Evolutionary conservation across 2,113 vertebrate genomes (phyloP), one percentile per base, ranked within the genome.

Genomic region (Myocastor coypus): DNA sequence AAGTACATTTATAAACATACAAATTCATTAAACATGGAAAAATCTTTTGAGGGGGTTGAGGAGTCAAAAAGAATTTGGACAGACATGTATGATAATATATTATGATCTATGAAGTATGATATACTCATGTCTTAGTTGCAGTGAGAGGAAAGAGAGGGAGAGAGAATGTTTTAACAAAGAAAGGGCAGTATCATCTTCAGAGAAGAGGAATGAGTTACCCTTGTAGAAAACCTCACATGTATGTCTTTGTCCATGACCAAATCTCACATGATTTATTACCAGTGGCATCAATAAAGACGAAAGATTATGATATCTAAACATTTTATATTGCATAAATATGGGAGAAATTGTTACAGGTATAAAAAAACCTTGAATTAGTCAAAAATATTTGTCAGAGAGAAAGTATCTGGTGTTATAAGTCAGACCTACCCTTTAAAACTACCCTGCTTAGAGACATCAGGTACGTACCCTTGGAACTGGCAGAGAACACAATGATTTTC

Each of bases 1-100:
- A 81, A 95, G 19, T 30, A 34, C 40, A 82, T 52, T 93, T 92
- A 88, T n/a, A 87, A 87, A 46, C 71, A 83, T 7, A 30, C 52
- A 80, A 63, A 92, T 93, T 5, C 34, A 68, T 82, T 82, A 86
- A 64, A 87, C 42, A 81, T 28, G 19, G 24, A 69, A 90, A 32
- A 75, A 26, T 64, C 55, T 50, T 69, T 63, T 85, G 32, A 8
- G 13, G 37, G 86, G 40, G 8, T 50, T 97, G 55, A 28, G 2
- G 19, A 75, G 24, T 64, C 69, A 52, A 75, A 78, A 91, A 82
- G 84, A 55, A 69, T 22, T 75, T 87, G 37, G 14, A 40, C 24
- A 37, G 10, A 92, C 24, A 34, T 63, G 37, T n/a, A 75, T 68
- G 34, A 30, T 87, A 95, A 64, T 4, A 13, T 75, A 57, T 81